These are phyloP conservation scores for Oncorhynchus clarkii DNA, from an alignment of 2,113 vertebrate genomes.

Conservation along the genomic window DNA sequence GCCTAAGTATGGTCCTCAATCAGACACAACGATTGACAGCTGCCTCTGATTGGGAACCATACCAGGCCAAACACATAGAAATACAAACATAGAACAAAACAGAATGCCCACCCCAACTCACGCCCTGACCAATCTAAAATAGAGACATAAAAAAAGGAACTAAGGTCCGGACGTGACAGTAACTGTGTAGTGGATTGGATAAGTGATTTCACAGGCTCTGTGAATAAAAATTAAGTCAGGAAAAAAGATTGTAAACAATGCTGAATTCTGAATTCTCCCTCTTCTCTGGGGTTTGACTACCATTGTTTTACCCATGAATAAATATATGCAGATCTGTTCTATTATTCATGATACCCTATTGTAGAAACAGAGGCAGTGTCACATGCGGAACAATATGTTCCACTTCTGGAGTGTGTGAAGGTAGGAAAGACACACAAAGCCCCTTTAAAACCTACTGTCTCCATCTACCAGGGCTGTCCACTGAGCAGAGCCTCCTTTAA, in stretches of 20 bases:
- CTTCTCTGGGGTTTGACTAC: neutral
- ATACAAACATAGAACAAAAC: too few relatives aligned
- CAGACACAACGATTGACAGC: too few relatives aligned
- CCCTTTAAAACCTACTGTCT: too few relatives aligned
- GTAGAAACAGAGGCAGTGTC: neutral
- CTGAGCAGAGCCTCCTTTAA: too few relatives aligned
- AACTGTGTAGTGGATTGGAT: conserved; percentile 25
- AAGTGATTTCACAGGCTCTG: conserved; percentile 17
- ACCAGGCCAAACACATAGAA: too few relatives aligned
- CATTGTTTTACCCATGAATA: neutral
- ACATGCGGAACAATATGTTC: conserved; percentile 1
- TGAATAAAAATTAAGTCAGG: neutral
- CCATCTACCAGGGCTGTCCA: too few relatives aligned
- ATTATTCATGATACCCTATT: neutral
- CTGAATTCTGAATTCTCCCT: neutral
- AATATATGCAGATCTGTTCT: neutral
- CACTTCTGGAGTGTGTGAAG: neutral
- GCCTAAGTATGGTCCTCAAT: too few relatives aligned
- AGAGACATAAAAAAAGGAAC: too few relatives aligned
- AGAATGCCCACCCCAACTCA: too few relatives aligned
- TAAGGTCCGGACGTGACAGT: neutral
- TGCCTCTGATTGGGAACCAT: too few relatives aligned
- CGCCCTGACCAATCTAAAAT: too few relatives aligned
- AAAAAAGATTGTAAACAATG: neutral
- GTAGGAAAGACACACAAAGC: too few relatives aligned